phyloP scores from a whole-genome alignment of 2,113 vertebrate species.

The Rhabdornis inornatus region DNA sequence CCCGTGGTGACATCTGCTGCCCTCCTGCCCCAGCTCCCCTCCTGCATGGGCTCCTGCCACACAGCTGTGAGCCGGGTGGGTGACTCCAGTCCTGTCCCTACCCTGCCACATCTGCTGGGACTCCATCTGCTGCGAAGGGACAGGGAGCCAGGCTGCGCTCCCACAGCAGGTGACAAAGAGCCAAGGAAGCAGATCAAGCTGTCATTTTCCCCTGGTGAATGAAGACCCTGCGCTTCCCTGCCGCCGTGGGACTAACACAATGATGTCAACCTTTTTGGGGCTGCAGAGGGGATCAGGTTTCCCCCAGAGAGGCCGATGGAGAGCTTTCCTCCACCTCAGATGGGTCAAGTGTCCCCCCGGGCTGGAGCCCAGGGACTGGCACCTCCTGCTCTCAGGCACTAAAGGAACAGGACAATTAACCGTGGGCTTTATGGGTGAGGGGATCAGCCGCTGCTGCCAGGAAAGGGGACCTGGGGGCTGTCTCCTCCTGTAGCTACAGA shows the following conservation, averaged over 20 bases:
- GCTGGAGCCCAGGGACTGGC: not conserved
- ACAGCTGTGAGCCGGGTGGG: not conserved
- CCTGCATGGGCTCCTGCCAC: not conserved
- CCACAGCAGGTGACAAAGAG: constrained; percentile 22
- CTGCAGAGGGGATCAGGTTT: constrained; percentile 1
- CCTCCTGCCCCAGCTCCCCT: not conserved
- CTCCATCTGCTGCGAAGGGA: not conserved
- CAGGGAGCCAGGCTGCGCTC: not conserved
- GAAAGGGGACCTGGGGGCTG: not conserved
- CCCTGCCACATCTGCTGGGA: not conserved
- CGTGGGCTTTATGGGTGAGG: not conserved
- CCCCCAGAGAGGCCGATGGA: not conserved
- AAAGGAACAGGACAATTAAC: not conserved
- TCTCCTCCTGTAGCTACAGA: not conserved
- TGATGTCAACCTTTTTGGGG: constrained; percentile 10
- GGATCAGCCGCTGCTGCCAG: not conserved
- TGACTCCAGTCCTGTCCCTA: not conserved
- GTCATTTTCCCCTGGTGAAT: constrained; percentile 14
- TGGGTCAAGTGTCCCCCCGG: not conserved
- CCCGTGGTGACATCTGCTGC: not conserved
- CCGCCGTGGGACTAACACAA: not conserved
- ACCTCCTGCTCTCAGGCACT: not conserved
- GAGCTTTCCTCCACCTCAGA: constrained; percentile 18
- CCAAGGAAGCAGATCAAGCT: constrained; percentile 25
- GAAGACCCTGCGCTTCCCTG: not conserved